Evolutionary conservation across 2,797 vertebrate genomes (phyloP).

Genomic region (Dendrocincla tyrannina): DNA sequence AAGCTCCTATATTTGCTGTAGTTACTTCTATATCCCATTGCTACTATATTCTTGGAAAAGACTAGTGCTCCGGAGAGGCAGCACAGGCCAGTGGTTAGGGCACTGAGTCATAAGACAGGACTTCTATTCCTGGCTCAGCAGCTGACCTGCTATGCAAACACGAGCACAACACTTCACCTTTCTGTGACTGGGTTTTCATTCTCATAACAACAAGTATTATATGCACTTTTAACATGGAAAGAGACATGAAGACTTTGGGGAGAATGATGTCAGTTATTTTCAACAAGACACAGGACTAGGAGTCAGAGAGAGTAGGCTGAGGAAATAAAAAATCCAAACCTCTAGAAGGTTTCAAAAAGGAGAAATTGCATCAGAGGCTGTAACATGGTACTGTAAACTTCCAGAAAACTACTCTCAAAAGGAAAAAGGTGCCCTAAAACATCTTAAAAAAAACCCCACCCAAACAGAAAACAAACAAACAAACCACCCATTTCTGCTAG

Average conservation of each 20-base stretch:
- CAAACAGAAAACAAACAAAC: too few relatives aligned
- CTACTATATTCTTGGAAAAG: constrained; percentile 37
- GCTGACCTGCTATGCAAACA: constrained; percentile 55
- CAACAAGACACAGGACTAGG: not conserved
- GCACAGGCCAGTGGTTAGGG: not conserved
- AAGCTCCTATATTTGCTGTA: not conserved
- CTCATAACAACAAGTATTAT: not conserved
- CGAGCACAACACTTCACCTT: constrained; percentile 35
- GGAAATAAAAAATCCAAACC: not conserved
- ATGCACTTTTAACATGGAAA: not conserved
- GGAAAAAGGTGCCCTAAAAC: not conserved
- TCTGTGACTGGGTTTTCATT: constrained; percentile 26
- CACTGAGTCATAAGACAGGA: constrained; percentile 56
- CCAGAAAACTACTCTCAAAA: not conserved
- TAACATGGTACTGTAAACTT: not conserved
- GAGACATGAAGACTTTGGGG: not conserved
- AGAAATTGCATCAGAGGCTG: not conserved
- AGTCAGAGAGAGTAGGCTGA: not conserved
- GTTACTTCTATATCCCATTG: not conserved
- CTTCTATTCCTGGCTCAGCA: constrained; percentile 64
- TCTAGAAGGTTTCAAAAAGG: not conserved
- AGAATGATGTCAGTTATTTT: not conserved
- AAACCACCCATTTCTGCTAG: not conserved
- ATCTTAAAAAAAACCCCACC: not conserved
- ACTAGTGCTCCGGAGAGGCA: not conserved